A percentile compares a stretch with the other conserved stretches of the same genome.
phyloP scores from a whole-genome alignment of 2,888 invertebrate species.

The Drosophila barbarae region DNA sequence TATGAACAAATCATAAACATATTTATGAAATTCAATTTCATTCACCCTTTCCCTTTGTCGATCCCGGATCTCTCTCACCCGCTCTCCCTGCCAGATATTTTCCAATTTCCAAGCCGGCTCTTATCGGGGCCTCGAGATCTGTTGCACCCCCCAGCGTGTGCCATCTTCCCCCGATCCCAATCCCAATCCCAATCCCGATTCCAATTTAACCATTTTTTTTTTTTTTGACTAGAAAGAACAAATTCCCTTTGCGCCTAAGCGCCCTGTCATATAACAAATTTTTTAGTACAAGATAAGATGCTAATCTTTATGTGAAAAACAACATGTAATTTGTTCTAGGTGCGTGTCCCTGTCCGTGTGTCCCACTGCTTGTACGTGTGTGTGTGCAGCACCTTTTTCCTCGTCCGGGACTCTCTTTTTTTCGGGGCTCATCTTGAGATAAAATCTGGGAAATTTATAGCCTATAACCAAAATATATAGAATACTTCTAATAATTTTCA shows the following conservation, averaged over 20 bases:
- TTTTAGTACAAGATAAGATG: constrained; percentile 77
- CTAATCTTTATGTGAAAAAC: constrained; percentile 78
- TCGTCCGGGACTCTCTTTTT: constrained; percentile 14
- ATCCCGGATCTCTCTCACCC: constrained; percentile 7
- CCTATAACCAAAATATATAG: constrained; percentile 71
- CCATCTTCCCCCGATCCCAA: constrained; percentile 53
- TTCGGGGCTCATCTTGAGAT: constrained; percentile 70
- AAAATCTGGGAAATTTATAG: constrained; percentile 74
- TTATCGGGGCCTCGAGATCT: constrained; percentile 61
- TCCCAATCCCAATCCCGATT: constrained; percentile 27
- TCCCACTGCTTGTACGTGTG: not conserved
- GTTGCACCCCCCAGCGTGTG: constrained; percentile 76
- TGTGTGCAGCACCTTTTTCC: constrained; percentile 35
- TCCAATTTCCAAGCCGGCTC: constrained; percentile 23
- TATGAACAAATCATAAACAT: constrained; percentile 62
- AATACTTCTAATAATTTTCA: constrained; percentile 75
- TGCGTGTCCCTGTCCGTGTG: constrained; percentile 17
- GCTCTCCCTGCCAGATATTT: constrained; percentile 4
- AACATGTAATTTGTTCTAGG: constrained; percentile 74
- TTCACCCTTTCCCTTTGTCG: constrained; percentile 48
- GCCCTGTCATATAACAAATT: constrained; percentile 72
- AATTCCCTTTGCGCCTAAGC: constrained; percentile 65
- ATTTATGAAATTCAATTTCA: constrained; percentile 69
- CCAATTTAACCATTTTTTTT: constrained; percentile 53
- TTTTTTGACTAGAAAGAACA: constrained; percentile 22